A percentile compares a stretch with the other conserved stretches of the same genome.
Conservation (phyloP, 2,888 invertebrate species). For the Drosophila flavopinicola region DNA sequence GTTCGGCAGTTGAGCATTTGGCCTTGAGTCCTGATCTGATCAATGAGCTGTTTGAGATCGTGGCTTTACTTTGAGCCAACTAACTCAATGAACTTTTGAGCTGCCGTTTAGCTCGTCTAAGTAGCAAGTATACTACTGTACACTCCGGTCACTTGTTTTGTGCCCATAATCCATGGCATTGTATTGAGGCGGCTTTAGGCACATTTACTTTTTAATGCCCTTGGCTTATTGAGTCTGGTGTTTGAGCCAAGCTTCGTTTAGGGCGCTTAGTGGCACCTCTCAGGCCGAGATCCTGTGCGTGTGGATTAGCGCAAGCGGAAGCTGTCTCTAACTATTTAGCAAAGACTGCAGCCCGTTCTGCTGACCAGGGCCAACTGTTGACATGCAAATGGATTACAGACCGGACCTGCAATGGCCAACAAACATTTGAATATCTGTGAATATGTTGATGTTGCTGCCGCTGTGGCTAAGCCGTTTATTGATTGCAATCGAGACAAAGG, state of each 20-base stretch:
- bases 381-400: conserved; percentile 74
- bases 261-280: conserved; percentile 71
- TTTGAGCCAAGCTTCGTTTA: conserved; percentile 57
- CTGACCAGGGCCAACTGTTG: conserved; percentile 60
- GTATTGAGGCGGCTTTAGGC: conserved; percentile 64
- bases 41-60: conserved; percentile 29
- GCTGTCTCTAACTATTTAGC: conserved; percentile 13
- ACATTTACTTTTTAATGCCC: conserved; percentile 78
- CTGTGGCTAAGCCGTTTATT: conserved; percentile 74
- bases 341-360: neutral
- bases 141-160: neutral
- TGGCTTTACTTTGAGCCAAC: conserved; percentile 35
- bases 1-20: conserved; percentile 1
- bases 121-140: conserved; percentile 26
- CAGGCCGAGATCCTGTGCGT: conserved; percentile 18
- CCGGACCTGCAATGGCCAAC: conserved; percentile 31
- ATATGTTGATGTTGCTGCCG: conserved; percentile 55
- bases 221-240: conserved; percentile 68
- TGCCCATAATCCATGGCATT: conserved; percentile 49
- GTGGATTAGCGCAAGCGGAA: conserved; percentile 53
- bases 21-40: conserved; percentile 6
- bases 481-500: conserved; percentile 72
- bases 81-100: conserved; percentile 55
- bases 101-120: conserved; percentile 41
- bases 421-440: conserved; percentile 62